These are phyloP conservation scores for Eolophus roseicapilla DNA, from an alignment of 2,113 vertebrate genomes.

Conservation along the genomic window DNA sequence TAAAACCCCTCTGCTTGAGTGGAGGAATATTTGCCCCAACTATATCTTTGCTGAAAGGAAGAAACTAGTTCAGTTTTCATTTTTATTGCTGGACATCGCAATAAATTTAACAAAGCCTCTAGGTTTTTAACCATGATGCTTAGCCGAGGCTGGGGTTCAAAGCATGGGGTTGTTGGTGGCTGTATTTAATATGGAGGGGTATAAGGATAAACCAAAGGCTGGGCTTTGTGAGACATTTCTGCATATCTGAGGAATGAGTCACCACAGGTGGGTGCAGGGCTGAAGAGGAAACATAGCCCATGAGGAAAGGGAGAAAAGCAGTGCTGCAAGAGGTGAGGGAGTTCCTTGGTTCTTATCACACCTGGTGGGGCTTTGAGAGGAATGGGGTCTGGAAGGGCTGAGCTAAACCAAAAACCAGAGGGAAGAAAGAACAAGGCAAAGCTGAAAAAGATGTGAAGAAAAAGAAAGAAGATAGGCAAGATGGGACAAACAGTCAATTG, in stretches of 20 bases:
- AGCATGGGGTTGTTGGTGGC: background rate
- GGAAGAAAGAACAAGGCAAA: background rate
- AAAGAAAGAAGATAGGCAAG: background rate
- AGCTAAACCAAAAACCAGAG: background rate
- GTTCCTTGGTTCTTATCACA: background rate
- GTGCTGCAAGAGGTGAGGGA: accelerated
- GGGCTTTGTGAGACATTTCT: background rate
- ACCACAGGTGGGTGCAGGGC: background rate
- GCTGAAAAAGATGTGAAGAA: background rate
- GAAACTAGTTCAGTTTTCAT: background rate
- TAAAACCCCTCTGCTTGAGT: background rate
- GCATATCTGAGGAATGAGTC: background rate
- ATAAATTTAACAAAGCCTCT: background rate
- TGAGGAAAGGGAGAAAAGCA: background rate
- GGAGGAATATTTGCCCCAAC: background rate
- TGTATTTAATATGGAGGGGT: background rate
- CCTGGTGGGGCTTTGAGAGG: background rate
- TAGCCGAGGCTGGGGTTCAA: accelerated
- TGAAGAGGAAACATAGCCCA: background rate
- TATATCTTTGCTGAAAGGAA: background rate
- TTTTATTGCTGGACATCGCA: background rate
- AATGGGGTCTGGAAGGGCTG: background rate
- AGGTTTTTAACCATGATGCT: background rate
- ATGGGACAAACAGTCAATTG: background rate
- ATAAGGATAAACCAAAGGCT: background rate